Evolutionary conservation across 1,140 invertebrate genomes (phyloP), one percentile per base, ranked within the genome.

Genomic region (Phymorhynchus buccinoides): DNA sequence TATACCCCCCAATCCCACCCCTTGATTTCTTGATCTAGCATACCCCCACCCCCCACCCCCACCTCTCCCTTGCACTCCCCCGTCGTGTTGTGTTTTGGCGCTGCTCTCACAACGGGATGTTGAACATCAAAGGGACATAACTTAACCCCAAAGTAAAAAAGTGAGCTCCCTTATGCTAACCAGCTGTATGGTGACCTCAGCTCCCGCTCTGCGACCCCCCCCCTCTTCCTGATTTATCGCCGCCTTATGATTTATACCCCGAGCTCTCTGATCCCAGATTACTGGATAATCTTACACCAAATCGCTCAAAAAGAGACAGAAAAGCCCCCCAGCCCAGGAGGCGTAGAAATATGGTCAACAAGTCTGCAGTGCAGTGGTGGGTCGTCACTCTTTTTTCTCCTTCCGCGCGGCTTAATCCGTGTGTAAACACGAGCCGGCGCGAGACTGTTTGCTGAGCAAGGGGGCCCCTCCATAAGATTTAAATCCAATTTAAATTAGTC

Each of bases 401-500:
- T 44, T 66, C 81, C 35, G 66, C 81, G 62, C 39, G 62, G 41
- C 41, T 41, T 83, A 83, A 83, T 83, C 81, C 81, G 3, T 18
- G 62, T 66, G 81, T 71, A 83, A 83, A 83, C 81, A 83, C 18
- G 66, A 37, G 66, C 22, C 16, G 52, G 39, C 32, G 35, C 30
- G 30, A 66, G 62, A 73, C 62, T 83, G 81, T 73, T 83, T 83
- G 81, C 62, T 9, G 41, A 71, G 66, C 81, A 12, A 4, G n/a
- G 41, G 30, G 66, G 41, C 39, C 81, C 81, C 62, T 83, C 52
- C 41, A 83, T 83, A 41, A 83, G 81, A 83, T 83, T 83, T 83
- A 83, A 83, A 83, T 83, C 81, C 81, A 83, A 83, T 83, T 83
- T 83, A 83, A 83, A 83, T 83, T 83, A 83, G 68, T 83, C 81